Evolutionary conservation across 1,140 invertebrate genomes (phyloP).

Genomic region (Drosophila kohkoa): DNA sequence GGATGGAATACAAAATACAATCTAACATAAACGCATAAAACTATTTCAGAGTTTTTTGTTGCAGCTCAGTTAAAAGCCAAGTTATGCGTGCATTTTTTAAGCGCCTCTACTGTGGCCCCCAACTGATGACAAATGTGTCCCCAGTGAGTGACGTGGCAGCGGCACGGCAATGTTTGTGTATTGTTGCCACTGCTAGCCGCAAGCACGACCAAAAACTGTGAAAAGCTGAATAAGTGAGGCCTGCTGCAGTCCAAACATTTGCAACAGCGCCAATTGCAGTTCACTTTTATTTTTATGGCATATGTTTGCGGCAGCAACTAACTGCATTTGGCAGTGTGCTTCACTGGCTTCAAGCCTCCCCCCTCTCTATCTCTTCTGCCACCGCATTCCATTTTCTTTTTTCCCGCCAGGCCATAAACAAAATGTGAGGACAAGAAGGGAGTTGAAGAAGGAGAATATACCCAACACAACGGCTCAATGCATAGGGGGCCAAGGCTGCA

Average conservation of each 20-base stretch:
- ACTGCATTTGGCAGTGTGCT: conserved; percentile 57
- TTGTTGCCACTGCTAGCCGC: conserved; percentile 1
- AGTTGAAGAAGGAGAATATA: neutral
- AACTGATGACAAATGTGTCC: conserved; percentile 71
- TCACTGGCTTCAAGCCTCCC: conserved; percentile 20
- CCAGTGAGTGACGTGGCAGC: conserved; percentile 50
- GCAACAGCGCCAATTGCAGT: conserved; percentile 54
- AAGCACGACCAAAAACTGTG: conserved; percentile 18
- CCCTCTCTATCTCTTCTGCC: no score
- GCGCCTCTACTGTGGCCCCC: conserved; percentile 43
- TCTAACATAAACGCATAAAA: conserved; percentile 47
- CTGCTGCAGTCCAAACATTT: conserved; percentile 45
- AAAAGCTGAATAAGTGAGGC: conserved; percentile 21
- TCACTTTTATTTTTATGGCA: conserved; percentile 59
- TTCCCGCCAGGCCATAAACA: conserved; percentile 25
- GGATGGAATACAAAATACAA: conserved; percentile 24
- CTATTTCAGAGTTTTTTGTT: conserved; percentile 64
- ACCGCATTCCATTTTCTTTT: conserved; percentile 7
- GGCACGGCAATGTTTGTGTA: conserved; percentile 1
- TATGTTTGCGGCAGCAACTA: conserved; percentile 50
- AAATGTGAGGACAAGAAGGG: conserved; percentile 2
- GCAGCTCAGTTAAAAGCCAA: conserved; percentile 61
- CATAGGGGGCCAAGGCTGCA: conserved; percentile 39
- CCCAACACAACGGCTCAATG: conserved; percentile 8
- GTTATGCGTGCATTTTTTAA: conserved; percentile 69